phyloP scores from a whole-genome alignment of 2,797 vertebrate species.

The Coranthus polyacanthus region DNA sequence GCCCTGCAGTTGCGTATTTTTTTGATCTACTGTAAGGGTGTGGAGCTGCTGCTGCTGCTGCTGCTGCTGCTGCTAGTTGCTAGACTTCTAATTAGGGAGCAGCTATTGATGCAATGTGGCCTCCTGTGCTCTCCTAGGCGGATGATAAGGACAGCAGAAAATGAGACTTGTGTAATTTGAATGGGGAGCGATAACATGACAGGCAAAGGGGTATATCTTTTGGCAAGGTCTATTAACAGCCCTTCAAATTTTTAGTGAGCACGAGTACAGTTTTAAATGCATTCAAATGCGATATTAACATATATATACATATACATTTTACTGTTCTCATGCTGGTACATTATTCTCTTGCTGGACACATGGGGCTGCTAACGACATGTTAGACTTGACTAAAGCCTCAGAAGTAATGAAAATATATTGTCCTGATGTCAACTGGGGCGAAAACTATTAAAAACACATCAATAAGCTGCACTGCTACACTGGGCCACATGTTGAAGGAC shows the following conservation, averaged over 20 bases:
- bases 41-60: constrained; percentile 22
- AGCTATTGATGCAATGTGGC: constrained; percentile 58
- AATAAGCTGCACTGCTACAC: too few relatives aligned
- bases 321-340: constrained; percentile 8
- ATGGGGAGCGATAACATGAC: constrained; percentile 37
- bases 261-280: constrained; percentile 1
- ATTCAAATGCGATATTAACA: constrained; percentile 1
- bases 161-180: constrained; percentile 55
- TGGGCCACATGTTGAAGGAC: too few relatives aligned
- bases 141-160: constrained; percentile 70
- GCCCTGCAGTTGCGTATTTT: constrained; percentile 33
- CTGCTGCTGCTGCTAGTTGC: constrained; percentile 39
- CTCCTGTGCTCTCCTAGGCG: constrained; percentile 35
- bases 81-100: constrained; percentile 62
- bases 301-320: not conserved
- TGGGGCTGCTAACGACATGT: not conserved
- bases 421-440: too few relatives aligned
- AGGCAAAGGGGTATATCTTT: constrained; percentile 25
- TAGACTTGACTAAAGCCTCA: constrained; percentile 6
- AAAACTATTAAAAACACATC: too few relatives aligned
- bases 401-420: too few relatives aligned
- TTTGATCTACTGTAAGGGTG: constrained; percentile 32
- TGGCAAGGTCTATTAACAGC: constrained; percentile 39
- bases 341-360: not conserved
- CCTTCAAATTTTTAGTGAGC: constrained; percentile 23